Conservation (phyloP, 2,113 vertebrate species). For the Rallus limicola region DNA sequence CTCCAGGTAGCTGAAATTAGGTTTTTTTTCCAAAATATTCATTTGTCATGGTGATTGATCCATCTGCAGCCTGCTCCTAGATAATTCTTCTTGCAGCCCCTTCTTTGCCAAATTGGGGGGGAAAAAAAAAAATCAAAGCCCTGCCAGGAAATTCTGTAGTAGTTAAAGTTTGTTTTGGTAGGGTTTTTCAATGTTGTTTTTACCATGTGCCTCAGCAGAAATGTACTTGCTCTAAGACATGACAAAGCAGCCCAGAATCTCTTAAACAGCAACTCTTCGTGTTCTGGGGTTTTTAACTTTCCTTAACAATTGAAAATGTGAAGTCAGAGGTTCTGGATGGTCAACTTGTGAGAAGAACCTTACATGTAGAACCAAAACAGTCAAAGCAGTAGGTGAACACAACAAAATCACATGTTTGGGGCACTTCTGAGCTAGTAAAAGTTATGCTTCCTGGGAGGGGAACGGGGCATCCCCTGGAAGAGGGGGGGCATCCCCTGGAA, state of each 20-base stretch:
- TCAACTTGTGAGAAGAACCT: background rate
- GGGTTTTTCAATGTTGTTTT: background rate
- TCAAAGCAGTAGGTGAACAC: background rate
- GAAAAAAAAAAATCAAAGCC: background rate
- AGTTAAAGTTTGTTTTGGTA: background rate
- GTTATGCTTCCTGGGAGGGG: background rate
- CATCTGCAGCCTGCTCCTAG: background rate
- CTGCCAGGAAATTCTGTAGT: background rate
- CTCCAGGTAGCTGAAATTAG: background rate
- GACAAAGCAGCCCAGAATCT: background rate
- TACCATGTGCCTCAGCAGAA: background rate
- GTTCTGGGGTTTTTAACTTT: background rate
- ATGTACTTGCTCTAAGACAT: background rate
- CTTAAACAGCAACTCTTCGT: background rate
- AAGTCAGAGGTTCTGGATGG: background rate
- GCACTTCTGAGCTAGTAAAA: background rate
- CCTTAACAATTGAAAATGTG: background rate
- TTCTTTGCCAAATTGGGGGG: fast-evolving
- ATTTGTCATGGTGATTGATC: background rate
- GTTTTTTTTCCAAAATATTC: background rate
- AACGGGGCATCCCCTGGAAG: background rate
- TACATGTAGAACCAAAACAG: background rate
- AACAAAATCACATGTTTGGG: background rate
- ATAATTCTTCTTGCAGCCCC: background rate
- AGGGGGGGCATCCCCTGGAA: background rate